Evolutionary conservation across 2,888 invertebrate species (phyloP).

Genomic region (Lamellibrachia satsuma): DNA sequence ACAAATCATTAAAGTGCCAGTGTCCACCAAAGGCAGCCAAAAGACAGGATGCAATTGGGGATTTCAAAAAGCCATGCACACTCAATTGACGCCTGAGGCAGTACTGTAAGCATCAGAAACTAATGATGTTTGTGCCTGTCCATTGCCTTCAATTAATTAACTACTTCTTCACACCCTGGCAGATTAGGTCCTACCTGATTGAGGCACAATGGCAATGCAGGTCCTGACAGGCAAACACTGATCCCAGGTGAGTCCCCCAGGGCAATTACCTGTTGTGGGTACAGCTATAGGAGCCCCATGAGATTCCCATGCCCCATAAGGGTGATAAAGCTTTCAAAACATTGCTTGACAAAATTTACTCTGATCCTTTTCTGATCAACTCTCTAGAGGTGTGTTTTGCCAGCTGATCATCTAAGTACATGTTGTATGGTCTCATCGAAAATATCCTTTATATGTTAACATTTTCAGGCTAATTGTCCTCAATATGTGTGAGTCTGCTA

Average conservation of each 20-base stretch:
- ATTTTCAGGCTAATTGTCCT: neutral
- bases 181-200: neutral
- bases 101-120: neutral
- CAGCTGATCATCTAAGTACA: neutral
- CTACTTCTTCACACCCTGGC: neutral
- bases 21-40: neutral
- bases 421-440: neutral
- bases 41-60: neutral
- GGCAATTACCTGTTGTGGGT: neutral
- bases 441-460: neutral
- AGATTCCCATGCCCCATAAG: neutral
- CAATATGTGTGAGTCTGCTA: neutral
- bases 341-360: neutral
- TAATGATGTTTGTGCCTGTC: neutral
- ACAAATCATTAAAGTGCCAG: slow-evolving; percentile 11
- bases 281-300: neutral
- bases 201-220: neutral
- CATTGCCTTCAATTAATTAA: neutral
- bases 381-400: neutral
- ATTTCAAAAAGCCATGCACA: neutral
- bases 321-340: neutral
- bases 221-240: neutral
- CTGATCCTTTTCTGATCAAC: neutral
- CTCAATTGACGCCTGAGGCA: neutral
- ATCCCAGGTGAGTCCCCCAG: neutral